Percentiles rank a stretch among this genome's conserved stretches.
Evolutionary conservation across 2,797 vertebrate species (phyloP).

Genomic region (Alca torda): DNA sequence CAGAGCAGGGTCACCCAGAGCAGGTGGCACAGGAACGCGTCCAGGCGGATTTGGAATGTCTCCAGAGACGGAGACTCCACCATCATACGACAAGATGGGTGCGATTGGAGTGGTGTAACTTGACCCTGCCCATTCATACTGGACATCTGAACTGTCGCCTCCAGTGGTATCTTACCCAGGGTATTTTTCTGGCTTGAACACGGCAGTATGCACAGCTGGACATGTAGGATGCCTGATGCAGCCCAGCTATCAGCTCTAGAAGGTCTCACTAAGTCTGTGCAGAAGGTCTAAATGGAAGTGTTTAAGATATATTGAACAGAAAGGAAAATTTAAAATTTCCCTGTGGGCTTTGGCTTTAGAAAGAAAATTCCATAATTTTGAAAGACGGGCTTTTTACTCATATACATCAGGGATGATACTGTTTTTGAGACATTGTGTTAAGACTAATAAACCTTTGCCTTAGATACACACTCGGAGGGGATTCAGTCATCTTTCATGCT

Average conservation of each 20-base stretch:
- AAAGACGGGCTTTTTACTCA: neutral
- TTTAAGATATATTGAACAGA: neutral
- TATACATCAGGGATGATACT: neutral
- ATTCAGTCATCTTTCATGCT: neutral
- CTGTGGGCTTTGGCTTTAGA: neutral
- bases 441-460: neutral
- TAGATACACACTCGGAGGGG: neutral
- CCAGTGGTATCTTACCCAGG: neutral
- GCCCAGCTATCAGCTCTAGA: neutral
- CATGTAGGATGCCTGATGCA: neutral
- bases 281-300: neutral
- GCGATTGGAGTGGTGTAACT: neutral
- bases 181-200: neutral
- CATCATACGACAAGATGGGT: neutral
- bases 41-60: no score
- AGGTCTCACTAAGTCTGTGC: neutral
- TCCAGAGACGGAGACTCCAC: no score
- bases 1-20: no score
- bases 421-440: neutral
- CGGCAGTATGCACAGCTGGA: neutral
- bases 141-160: neutral
- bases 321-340: neutral
- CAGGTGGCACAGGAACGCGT: no score
- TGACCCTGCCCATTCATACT: neutral
- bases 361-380: conserved; percentile 18